Base-by-base conservation (phyloP, 2,888 invertebrate species). In the Pterobdella sp. region DNA sequence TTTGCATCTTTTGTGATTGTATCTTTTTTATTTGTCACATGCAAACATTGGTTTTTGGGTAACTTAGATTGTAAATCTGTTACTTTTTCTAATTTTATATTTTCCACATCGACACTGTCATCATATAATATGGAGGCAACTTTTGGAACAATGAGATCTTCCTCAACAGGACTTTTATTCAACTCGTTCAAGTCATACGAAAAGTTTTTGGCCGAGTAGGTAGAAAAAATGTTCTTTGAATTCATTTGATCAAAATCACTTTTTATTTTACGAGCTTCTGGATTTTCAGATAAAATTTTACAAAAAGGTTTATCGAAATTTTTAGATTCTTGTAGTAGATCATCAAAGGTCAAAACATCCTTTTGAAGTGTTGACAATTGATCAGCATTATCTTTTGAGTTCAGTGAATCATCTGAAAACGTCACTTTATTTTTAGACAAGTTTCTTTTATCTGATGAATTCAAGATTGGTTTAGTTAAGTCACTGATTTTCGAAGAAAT, bases 301-400 rank as follows among this genome's bases (percentile, higher is more conserved):
- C 60, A 56, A 56, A 56, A 56, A 18, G 60, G 60, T n/a, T 56
- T 56, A 26, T 56, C 60, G 26, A 22, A 56, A 26, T 4, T 26
- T 22, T 56, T n/a, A 26, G 60, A 22, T n/a, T 56, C 14, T n/a
- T 56, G 60, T 26, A 56, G n/a, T 4, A 56, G 4, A 4, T 3
- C n/a, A 18, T 56, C 60, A n/a, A 56, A 56, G n/a, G 60, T 56
- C 4, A 22, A 7, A 56, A 56, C 60, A 56, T 56, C 60, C n/a
- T 56, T 4, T 22, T 56, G 10, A n/a, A 56, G 60, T 18, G 60
- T 3, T 14, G 60, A 56, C n/a, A n/a, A n/a, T n/a, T n/a, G n/a
- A n/a, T n/a, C n/a, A n/a, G n/a, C n/a, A n/a, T n/a, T n/a, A n/a
- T n/a, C n/a, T n/a, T n/a, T n/a, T n/a, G n/a, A n/a, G n/a, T n/a